Evolutionary conservation across 2,888 invertebrate species (phyloP).

Genomic region (Mythimna pallens): DNA sequence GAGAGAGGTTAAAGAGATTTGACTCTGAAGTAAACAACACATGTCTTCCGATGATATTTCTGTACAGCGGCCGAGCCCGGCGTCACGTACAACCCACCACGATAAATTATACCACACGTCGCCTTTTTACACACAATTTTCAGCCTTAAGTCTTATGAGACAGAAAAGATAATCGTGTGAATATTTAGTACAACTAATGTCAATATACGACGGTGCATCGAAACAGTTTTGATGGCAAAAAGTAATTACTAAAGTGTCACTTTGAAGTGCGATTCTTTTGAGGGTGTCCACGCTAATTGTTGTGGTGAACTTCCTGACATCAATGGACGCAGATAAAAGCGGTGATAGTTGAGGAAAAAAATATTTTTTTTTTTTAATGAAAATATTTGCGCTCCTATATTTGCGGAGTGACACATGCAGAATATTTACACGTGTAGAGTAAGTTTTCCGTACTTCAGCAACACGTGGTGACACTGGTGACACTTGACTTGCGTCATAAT

Average conservation of each 20-base stretch:
- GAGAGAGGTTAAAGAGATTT: conserved; percentile 57
- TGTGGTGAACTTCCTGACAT: conserved; percentile 40
- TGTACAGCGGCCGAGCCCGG: conserved; percentile 47
- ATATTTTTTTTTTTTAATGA: not conserved
- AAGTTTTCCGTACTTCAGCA: conserved; percentile 27
- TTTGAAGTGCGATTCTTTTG: conserved; percentile 54
- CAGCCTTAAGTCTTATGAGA: not conserved
- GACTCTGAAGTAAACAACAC: conserved; percentile 61
- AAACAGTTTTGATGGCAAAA: conserved; percentile 51
- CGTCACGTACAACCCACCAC: conserved; percentile 57
- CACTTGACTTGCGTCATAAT: conserved; percentile 7
- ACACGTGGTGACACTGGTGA: conserved; percentile 26
- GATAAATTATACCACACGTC: conserved; percentile 48
- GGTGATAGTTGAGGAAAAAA: conserved; percentile 4
- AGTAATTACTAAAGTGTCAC: conserved; percentile 53
- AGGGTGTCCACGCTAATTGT: conserved; percentile 39
- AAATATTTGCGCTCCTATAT: conserved; percentile 33
- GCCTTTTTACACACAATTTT: conserved; percentile 7
- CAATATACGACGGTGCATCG: conserved; percentile 32
- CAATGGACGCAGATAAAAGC: conserved; percentile 36
- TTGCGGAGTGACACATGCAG: conserved; percentile 34
- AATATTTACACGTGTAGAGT: conserved; percentile 19
- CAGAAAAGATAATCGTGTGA: conserved; percentile 21
- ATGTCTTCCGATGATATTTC: conserved; percentile 60
- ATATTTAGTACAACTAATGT: conserved; percentile 16